A percentile compares a stretch with the other conserved stretches of the same genome.
These are phyloP conservation scores for Vesta saturnalis DNA, from an alignment of 2,888 invertebrate genomes.

Conservation along the genomic window DNA sequence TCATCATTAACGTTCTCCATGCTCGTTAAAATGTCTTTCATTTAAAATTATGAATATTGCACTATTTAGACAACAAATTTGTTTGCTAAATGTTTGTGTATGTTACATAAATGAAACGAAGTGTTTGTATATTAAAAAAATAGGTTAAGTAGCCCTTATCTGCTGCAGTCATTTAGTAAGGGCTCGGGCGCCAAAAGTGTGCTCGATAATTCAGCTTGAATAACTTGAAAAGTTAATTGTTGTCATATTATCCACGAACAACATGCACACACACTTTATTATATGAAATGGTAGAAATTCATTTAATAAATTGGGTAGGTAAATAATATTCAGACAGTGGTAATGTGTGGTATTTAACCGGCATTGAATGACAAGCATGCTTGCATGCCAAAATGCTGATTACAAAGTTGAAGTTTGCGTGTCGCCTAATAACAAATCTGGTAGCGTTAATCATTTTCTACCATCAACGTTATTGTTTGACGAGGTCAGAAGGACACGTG, in stretches of 20 bases:
- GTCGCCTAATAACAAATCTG: constrained; percentile 57
- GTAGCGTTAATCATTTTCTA: constrained; percentile 54
- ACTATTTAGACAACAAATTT: too few species aligned
- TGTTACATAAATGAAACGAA: too few species aligned
- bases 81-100: not conserved
- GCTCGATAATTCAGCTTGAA: not conserved
- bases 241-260: not conserved
- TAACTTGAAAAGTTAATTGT: not conserved
- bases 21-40: not conserved
- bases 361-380: constrained; percentile 52
- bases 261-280: not conserved
- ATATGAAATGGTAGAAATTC: constrained; percentile 1
- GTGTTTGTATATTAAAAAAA: too few species aligned
- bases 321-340: constrained; percentile 13
- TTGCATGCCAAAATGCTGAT: constrained; percentile 56
- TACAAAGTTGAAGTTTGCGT: constrained; percentile 55
- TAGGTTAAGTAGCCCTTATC: too few species aligned
- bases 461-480: constrained; percentile 55
- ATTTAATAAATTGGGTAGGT: not conserved
- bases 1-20: not conserved
- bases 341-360: constrained; percentile 25
- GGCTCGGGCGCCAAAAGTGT: not conserved
- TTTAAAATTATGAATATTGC: not conserved
- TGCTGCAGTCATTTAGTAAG: too few species aligned
- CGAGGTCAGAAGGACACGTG: constrained; percentile 54